Conservation (phyloP, 2,113 vertebrate species). For the Sula dactylatra region DNA sequence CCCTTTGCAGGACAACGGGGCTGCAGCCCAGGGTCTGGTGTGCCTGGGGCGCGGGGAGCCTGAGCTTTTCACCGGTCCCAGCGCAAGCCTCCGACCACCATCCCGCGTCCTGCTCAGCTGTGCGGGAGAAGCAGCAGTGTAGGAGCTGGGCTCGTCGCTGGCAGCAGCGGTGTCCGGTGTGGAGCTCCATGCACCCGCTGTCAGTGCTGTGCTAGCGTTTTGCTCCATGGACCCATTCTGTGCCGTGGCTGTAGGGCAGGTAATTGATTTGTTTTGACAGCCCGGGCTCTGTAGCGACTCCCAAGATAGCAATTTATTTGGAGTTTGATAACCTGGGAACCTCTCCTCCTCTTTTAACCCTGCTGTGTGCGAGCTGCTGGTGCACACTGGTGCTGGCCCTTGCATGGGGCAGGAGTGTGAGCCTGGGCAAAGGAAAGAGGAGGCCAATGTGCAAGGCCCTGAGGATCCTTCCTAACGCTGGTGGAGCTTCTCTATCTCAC, state of each 20-base stretch:
- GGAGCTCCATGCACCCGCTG: rapidly evolving
- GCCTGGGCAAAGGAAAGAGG: background rate
- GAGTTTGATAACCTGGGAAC: background rate
- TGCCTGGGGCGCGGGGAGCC: rapidly evolving
- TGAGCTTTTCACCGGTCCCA: rapidly evolving
- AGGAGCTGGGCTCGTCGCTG: background rate
- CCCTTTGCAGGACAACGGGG: rapidly evolving
- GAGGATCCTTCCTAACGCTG: background rate
- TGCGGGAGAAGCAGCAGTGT: rapidly evolving
- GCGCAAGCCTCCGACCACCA: rapidly evolving
- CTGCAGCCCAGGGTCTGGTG: background rate
- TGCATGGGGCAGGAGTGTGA: background rate
- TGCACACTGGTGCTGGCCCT: background rate
- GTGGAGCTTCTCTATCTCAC: rapidly evolving
- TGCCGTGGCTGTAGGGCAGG: background rate
- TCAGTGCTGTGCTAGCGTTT: background rate
- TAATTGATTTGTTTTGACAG: background rate
- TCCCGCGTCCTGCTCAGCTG: rapidly evolving
- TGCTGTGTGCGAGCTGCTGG: background rate
- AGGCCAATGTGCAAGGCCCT: background rate
- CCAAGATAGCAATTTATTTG: background rate
- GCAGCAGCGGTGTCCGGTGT: rapidly evolving
- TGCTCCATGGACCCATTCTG: background rate
- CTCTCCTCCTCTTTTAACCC: background rate
- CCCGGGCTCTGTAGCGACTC: background rate